These are phyloP conservation scores for Apogon hyalosoma DNA, from an alignment of 2,797 vertebrate genomes.

Conservation along the genomic window DNA sequence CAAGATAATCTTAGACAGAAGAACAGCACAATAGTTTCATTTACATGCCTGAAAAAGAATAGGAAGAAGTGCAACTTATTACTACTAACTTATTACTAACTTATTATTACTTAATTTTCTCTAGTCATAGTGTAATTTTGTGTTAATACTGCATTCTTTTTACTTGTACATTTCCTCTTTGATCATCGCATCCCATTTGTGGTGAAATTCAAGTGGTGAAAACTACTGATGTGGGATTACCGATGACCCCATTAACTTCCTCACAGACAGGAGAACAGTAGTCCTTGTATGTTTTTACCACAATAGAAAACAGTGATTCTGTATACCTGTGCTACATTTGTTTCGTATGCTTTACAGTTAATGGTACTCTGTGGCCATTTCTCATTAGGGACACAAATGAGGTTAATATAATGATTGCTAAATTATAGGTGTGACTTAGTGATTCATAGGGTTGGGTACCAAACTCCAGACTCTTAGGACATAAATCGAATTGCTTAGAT, in stretches of 20 bases:
- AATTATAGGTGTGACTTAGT: neutral
- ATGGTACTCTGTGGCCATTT: neutral
- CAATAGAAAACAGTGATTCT: neutral
- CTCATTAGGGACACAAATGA: neutral
- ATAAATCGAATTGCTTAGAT: too few relatives aligned
- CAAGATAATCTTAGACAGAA: too few relatives aligned
- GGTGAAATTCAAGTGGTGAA: conserved; percentile 3
- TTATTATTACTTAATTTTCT: neutral
- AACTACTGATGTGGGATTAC: conserved; percentile 7
- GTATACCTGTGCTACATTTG: conserved; percentile 1
- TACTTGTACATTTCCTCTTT: neutral
- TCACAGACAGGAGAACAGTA: neutral
- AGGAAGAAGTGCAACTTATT: too few relatives aligned
- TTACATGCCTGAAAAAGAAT: too few relatives aligned
- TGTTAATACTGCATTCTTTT: neutral
- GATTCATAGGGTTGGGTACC: too few relatives aligned
- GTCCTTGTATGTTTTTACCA: neutral
- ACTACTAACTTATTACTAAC: too few relatives aligned
- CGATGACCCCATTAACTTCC: conserved; percentile 4
- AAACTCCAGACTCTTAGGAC: too few relatives aligned
- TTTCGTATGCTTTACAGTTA: neutral
- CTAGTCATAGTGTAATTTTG: neutral
- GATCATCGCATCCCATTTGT: neutral
- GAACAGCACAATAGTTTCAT: too few relatives aligned
- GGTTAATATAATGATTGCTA: neutral